Conservation (phyloP, 1,140 invertebrate genomes). For the Drosophila jambulina region DNA sequence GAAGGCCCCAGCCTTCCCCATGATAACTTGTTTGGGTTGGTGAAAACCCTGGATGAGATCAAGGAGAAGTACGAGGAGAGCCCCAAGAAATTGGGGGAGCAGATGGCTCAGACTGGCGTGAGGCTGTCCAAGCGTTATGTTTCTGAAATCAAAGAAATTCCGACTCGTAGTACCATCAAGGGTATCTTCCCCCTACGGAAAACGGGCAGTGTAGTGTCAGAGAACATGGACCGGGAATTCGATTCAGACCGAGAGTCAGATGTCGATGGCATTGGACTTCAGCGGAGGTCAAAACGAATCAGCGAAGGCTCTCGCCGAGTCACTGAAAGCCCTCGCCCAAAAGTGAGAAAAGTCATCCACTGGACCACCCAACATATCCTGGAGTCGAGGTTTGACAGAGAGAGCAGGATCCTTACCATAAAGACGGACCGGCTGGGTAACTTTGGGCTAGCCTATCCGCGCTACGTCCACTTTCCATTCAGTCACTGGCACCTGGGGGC, state of each 20-base stretch:
- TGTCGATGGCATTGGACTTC: accelerated
- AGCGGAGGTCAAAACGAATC: neutral
- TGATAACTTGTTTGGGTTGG: conserved; percentile 9
- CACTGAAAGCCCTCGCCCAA: neutral
- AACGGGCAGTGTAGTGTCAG: too few relatives aligned
- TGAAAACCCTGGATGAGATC: conserved; percentile 39
- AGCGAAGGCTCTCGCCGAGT: neutral
- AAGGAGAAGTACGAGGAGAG: conserved; percentile 27
- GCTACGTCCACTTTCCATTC: conserved; percentile 76
- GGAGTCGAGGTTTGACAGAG: conserved; percentile 36
- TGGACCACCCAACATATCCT: conserved; percentile 72
- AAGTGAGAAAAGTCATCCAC: conserved; percentile 35
- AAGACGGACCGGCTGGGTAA: conserved; percentile 73
- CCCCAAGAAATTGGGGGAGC: conserved; percentile 10
- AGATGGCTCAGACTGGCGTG: neutral
- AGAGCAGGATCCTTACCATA: conserved; percentile 37
- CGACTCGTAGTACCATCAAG: neutral
- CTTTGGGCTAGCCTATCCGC: conserved; percentile 68
- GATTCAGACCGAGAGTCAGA: neutral
- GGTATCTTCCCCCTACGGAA: accelerated
- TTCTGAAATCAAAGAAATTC: neutral
- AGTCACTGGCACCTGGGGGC: conserved; percentile 57
- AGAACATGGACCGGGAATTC: neutral
- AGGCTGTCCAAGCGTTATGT: neutral
- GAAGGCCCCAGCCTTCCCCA: neutral